Evolutionary conservation across 2,888 invertebrate species (phyloP).

Genomic region (Chydorus sphaericus): DNA sequence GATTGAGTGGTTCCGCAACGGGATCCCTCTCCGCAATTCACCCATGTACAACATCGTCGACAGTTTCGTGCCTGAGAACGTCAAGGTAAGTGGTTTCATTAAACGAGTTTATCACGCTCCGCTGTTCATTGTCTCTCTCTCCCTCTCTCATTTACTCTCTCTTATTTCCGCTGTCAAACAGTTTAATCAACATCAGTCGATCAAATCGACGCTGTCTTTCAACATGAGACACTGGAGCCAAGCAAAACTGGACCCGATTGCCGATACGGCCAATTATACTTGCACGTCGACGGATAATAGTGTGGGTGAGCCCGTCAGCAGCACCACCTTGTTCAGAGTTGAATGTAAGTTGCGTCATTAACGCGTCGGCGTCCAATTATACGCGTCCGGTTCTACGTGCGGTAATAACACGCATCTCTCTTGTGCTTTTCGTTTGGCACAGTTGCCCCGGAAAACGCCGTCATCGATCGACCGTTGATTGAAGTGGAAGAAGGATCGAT

Average conservation of each 20-base stretch:
- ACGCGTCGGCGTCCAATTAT: not conserved
- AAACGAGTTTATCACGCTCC: not conserved
- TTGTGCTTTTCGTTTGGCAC: too few species aligned
- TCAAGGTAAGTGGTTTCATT: not conserved
- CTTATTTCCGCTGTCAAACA: not conserved
- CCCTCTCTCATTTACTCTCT: not conserved
- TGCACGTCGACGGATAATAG: conserved; percentile 63
- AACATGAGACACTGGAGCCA: conserved; percentile 74
- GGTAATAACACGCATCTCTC: too few species aligned
- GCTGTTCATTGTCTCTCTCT: not conserved
- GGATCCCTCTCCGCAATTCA: conserved; percentile 42
- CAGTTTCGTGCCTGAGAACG: conserved; percentile 22
- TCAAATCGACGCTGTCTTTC: conserved; percentile 75
- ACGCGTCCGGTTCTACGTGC: not conserved
- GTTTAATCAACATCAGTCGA: conserved; percentile 72
- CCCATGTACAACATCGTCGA: conserved; percentile 9
- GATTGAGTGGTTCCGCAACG: conserved; percentile 71
- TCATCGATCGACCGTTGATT: conserved; percentile 39
- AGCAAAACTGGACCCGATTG: conserved; percentile 54
- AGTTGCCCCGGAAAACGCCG: conserved; percentile 77
- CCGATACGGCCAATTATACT: conserved; percentile 67
- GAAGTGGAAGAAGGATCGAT: conserved; percentile 33
- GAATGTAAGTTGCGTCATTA: conserved; percentile 61
- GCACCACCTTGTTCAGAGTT: conserved; percentile 69
- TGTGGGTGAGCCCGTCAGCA: conserved; percentile 64